Percentiles rank a stretch among this genome's conserved stretches.
phyloP scores from a whole-genome alignment of 1,140 invertebrate genomes.

The Homalodisca vitripennis region DNA sequence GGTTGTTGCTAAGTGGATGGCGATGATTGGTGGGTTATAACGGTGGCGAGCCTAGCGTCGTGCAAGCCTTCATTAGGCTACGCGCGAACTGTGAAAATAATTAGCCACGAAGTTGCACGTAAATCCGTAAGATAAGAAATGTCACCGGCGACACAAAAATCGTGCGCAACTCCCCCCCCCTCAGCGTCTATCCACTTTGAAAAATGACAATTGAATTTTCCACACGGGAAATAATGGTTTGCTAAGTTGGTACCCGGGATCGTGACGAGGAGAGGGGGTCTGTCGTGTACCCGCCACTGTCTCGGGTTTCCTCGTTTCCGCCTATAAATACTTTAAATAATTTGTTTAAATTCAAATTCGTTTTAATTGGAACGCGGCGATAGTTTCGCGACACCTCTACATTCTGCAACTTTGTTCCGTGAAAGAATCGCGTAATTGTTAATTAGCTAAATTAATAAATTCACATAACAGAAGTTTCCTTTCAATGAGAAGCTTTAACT shows the following conservation, averaged over 20 bases:
- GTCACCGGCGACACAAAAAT: conserved; percentile 20
- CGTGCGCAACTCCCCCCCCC: conserved; percentile 8
- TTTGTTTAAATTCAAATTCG: neutral
- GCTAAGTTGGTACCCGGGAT: neutral
- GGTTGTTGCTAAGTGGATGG: too few relatives aligned
- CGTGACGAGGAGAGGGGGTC: neutral
- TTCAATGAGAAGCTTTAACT: neutral
- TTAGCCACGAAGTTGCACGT: conserved; percentile 18
- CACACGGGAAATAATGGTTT: neutral
- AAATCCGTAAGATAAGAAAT: conserved; percentile 18
- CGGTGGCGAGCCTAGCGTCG: neutral
- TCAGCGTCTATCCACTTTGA: neutral
- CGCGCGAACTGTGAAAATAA: conserved; percentile 19
- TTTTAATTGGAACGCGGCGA: neutral
- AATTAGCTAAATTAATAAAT: conserved; percentile 8
- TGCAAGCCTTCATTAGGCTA: conserved; percentile 16
- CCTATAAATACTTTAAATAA: too few relatives aligned
- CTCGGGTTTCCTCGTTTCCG: too few relatives aligned
- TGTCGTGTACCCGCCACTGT: too few relatives aligned
- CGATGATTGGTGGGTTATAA: too few relatives aligned
- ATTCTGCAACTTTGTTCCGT: neutral
- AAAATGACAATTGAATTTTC: neutral
- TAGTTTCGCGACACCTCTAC: neutral
- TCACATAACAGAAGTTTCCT: neutral
- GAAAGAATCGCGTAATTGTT: conserved; percentile 4